These are phyloP conservation scores for Choloepus hoffmanni DNA, from an alignment of 2,113 vertebrate species.

Conservation along the genomic window DNA sequence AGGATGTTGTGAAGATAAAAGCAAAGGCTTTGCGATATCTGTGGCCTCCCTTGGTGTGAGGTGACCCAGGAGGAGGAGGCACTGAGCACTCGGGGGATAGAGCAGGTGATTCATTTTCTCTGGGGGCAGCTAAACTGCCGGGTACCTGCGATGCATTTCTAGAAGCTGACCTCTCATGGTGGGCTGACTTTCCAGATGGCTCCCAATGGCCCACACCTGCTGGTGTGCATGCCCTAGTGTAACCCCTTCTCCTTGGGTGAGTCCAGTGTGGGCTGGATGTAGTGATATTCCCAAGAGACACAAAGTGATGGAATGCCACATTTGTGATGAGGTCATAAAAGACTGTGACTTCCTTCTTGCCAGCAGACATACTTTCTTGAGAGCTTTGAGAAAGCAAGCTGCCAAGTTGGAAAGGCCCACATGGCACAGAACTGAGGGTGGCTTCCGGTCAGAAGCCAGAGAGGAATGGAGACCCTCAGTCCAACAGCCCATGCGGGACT, in stretches of 20 bases:
- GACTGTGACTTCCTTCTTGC: background rate
- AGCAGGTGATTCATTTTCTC: background rate
- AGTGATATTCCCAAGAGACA: slow-evolving; percentile 27
- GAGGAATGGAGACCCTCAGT: background rate
- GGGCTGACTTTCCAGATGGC: background rate
- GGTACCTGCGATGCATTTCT: background rate
- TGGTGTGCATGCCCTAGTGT: background rate
- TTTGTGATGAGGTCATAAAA: slow-evolving; percentile 6
- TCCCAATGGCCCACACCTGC: background rate
- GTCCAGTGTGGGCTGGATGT: background rate
- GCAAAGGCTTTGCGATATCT: slow-evolving; percentile 11
- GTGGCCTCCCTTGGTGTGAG: background rate
- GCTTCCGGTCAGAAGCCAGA: background rate
- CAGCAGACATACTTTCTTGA: background rate
- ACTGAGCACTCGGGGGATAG: background rate
- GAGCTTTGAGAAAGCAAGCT: slow-evolving; percentile 38
- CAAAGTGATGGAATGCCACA: slow-evolving; percentile 10
- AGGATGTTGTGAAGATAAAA: background rate
- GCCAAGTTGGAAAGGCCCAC: background rate
- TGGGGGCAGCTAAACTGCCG: background rate
- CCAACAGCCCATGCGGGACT: background rate
- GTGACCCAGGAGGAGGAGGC: background rate
- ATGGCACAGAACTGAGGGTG: background rate
- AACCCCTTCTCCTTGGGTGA: background rate
- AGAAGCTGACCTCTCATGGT: background rate